phyloP scores from a whole-genome alignment of 1,140 invertebrate species.

The Heliconius himera region DNA sequence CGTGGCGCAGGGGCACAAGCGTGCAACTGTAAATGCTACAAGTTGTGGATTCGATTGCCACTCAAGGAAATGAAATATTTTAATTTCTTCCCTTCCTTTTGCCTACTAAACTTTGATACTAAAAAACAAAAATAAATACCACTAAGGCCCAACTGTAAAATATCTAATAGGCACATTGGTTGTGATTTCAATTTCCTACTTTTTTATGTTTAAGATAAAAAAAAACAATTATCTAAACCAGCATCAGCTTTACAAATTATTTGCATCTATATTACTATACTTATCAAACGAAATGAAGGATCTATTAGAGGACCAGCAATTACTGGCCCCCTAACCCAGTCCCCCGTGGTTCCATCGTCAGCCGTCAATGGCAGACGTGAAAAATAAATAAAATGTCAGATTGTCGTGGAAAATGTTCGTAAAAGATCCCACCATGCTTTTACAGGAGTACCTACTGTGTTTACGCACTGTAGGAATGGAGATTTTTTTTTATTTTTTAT shows the following conservation, averaged over 20 bases:
- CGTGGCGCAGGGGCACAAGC: no score
- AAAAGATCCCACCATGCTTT: conserved; percentile 56
- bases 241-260: neutral
- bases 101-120: no score
- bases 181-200: neutral
- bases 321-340: conserved; percentile 52
- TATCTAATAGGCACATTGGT: no score
- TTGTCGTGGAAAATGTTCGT: conserved; percentile 58
- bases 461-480: conserved; percentile 32
- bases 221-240: neutral
- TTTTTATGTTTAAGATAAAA: neutral
- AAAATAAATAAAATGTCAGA: conserved; percentile 77
- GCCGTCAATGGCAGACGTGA: conserved; percentile 73
- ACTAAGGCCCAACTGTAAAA: no score
- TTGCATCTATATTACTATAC: conserved; percentile 6
- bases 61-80: no score
- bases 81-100: no score
- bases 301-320: conserved; percentile 48
- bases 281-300: neutral
- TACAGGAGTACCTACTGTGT: conserved; percentile 18
- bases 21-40: no score
- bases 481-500: neutral
- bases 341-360: conserved; percentile 51
- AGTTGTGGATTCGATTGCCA: no score
- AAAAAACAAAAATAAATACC: no score